phyloP scores from a whole-genome alignment of 2,797 vertebrate species.

The Allobates femoralis region DNA sequence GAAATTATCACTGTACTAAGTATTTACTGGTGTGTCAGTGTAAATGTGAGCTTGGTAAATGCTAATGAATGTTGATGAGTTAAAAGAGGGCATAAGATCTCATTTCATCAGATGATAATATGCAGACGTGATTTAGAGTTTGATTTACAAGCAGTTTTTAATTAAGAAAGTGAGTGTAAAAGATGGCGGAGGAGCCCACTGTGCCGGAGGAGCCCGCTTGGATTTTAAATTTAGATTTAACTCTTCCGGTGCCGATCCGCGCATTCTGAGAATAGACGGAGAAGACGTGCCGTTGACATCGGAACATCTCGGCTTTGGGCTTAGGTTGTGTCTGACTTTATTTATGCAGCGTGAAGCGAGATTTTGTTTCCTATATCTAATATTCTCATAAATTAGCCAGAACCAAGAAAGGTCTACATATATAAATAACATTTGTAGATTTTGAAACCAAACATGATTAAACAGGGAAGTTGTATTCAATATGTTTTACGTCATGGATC shows the following conservation, averaged over 20 bases:
- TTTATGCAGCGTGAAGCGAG: neutral
- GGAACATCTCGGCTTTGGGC: neutral
- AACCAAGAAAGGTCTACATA: neutral
- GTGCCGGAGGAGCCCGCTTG: slow-evolving; percentile 13
- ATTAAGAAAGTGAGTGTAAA: slow-evolving; percentile 46
- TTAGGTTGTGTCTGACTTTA: neutral
- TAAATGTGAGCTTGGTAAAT: slow-evolving; percentile 48
- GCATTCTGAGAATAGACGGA: neutral
- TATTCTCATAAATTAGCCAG: neutral
- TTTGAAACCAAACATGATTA: neutral
- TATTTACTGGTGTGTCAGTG: slow-evolving; percentile 56
- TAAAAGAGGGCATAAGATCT: slow-evolving; percentile 52
- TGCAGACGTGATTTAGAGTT: slow-evolving; percentile 54
- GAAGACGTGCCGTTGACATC: neutral
- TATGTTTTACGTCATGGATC: neutral
- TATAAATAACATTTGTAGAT: neutral
- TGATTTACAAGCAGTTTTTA: slow-evolving; percentile 59
- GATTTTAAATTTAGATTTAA: slow-evolving; percentile 41
- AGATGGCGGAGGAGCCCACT: slow-evolving; percentile 22
- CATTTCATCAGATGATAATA: slow-evolving; percentile 58
- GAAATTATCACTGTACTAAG: slow-evolving; percentile 49
- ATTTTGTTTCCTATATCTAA: neutral
- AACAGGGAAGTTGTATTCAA: neutral
- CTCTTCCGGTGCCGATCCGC: neutral
- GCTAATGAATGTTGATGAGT: slow-evolving; percentile 59